These are phyloP conservation scores for Mystacornis crossleyi DNA, from an alignment of 2,113 vertebrate genomes.

Conservation along the genomic window DNA sequence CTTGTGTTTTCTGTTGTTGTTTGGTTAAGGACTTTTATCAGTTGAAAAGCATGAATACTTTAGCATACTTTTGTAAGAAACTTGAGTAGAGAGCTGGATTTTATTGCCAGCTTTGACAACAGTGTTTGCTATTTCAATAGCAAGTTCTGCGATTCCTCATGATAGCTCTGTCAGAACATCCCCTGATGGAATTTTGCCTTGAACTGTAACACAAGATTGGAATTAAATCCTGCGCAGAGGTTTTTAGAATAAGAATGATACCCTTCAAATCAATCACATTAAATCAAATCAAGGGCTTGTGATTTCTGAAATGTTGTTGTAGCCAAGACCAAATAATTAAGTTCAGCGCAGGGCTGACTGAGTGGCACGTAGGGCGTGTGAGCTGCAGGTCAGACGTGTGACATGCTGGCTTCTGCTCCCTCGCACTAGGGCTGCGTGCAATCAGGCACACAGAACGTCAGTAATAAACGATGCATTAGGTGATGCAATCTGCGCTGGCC, in stretches of 20 bases:
- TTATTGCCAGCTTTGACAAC: neutral
- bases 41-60: neutral
- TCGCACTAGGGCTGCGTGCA: neutral
- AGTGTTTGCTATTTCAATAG: neutral
- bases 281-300: neutral
- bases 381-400: neutral
- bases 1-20: neutral
- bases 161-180: constrained; percentile 18
- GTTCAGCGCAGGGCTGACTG: neutral
- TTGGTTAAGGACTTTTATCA: neutral
- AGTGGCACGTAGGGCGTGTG: neutral
- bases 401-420: neutral
- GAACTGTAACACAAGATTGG: neutral
- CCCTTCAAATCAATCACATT: neutral
- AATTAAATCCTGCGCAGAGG: neutral
- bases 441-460: neutral
- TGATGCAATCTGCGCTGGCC: neutral
- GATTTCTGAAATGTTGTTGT: neutral
- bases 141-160: neutral
- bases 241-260: constrained; percentile 3
- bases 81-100: neutral
- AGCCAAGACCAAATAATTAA: neutral
- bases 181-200: neutral
- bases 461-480: neutral
- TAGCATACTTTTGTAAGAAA: neutral